Conservation (phyloP, 2,888 invertebrate species). For the Stenchaetothrips biformis region DNA sequence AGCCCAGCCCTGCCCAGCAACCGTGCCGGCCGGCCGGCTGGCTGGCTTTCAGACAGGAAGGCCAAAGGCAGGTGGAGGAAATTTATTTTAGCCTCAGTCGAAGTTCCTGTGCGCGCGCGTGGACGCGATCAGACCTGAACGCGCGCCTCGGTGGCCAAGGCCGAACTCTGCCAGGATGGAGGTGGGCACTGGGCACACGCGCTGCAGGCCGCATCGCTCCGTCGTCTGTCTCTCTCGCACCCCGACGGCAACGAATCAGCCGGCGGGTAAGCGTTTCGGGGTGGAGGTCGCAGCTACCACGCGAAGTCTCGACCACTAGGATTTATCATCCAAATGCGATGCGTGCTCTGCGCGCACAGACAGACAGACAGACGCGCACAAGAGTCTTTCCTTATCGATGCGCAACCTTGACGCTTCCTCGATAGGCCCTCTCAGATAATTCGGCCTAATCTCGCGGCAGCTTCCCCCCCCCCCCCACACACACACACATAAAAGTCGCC, state of each 20-base stretch:
- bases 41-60: too few relatives aligned
- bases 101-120: too few relatives aligned
- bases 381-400: too few relatives aligned
- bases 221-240: background rate
- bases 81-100: too few relatives aligned
- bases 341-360: background rate
- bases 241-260: background rate
- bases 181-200: too few relatives aligned
- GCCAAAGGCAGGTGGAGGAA: too few relatives aligned
- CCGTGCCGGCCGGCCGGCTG: background rate
- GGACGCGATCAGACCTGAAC: background rate
- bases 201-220: too few relatives aligned
- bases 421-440: background rate
- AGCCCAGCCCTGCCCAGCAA: background rate
- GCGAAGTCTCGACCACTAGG: background rate
- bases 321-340: background rate
- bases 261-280: background rate
- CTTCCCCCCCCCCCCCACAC: background rate
- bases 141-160: background rate
- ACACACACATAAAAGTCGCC: background rate
- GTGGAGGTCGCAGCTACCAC: background rate
- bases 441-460: background rate
- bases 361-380: background rate
- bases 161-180: background rate
- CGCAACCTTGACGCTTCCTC: too few relatives aligned